Evolutionary conservation across 2,888 invertebrate species (phyloP), one percentile per base, ranked within the genome.

Genomic region (Zygothrica quintamaculata): DNA sequence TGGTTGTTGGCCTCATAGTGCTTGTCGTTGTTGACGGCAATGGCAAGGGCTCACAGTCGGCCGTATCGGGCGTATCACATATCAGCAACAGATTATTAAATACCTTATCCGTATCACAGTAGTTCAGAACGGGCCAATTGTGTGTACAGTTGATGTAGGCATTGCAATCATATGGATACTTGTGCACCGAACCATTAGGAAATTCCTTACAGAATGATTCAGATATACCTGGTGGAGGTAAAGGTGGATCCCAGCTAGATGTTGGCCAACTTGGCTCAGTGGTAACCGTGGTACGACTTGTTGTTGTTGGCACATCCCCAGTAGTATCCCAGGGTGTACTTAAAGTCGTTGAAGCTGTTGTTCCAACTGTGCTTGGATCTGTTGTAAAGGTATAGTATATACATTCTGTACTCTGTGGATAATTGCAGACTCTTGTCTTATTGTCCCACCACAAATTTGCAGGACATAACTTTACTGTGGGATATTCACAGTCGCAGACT

Each of bases 51-150:
- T 68, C 65, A 26, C 88, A 87, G 0, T 85, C 9, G 0, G 76
- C 81, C 0, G 72, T 65, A 0, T 88, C 87, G 0, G 88, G 85
- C 18, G 88, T 87, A 59, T 88, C 87, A 33, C 87, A 88, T 33
- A 88, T 88, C 1, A 4, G 0, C 0, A 87, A 50, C 1, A 18
- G 0, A 0, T 29, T 5, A 67, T 88, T 88, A 18, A 87, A 88
- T 1, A 77, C 69, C 50, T 86, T 85, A 13, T 77, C 75, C 0
- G 44, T 11, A 0, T 61, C 50, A 18, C 87, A 88, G 25, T 79
- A 85, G 9, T 77, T 72, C 0, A 87, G 36, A 1, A 87, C 72
- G 0, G 85, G 79, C 65, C 74, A 84, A 26, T 59, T 58, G 1
- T 37, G 8, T 0, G 84, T 87, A 13, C 87, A 87, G 43, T 87